Percentiles rank a stretch among this genome's conserved stretches.
phyloP scores from a whole-genome alignment of 1,140 invertebrate species.

The Zaprionus africanus region DNA sequence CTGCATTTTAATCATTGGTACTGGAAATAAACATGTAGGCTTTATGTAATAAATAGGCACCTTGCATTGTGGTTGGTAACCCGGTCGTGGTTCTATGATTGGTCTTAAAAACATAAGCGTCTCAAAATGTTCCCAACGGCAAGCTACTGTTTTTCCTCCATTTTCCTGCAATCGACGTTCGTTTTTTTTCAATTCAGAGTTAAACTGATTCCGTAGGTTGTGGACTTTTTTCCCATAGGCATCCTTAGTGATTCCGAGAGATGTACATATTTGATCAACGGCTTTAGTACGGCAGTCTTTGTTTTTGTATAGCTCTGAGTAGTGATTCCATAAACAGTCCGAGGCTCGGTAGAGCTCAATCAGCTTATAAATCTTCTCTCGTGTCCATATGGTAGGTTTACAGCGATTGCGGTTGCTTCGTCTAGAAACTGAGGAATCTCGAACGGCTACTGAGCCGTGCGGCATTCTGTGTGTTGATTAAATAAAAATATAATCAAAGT shows the following conservation, averaged over 20 bases:
- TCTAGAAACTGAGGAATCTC: conserved; percentile 14
- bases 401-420: conserved; percentile 31
- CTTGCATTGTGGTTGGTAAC: conserved; percentile 54
- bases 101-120: conserved; percentile 67
- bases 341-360: conserved; percentile 73
- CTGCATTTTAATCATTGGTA: neutral
- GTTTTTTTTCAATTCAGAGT: conserved; percentile 77
- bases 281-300: conserved; percentile 69
- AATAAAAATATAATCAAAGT: neutral
- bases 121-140: conserved; percentile 78
- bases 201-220: conserved; percentile 81
- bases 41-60: conserved; percentile 11
- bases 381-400: conserved; percentile 69
- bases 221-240: conserved; percentile 82
- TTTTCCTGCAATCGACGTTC: conserved; percentile 66
- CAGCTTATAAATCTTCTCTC: conserved; percentile 71
- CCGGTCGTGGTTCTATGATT: conserved; percentile 74
- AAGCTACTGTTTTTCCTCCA: conserved; percentile 44
- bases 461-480: conserved; percentile 34
- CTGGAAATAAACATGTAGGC: neutral
- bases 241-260: conserved; percentile 65
- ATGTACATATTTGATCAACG: conserved; percentile 64
- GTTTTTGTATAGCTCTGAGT: conserved; percentile 71
- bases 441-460: neutral
- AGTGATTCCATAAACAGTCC: conserved; percentile 81